Evolutionary conservation across 2,888 invertebrate species (phyloP).

Genomic region (Lycia hirtaria): DNA sequence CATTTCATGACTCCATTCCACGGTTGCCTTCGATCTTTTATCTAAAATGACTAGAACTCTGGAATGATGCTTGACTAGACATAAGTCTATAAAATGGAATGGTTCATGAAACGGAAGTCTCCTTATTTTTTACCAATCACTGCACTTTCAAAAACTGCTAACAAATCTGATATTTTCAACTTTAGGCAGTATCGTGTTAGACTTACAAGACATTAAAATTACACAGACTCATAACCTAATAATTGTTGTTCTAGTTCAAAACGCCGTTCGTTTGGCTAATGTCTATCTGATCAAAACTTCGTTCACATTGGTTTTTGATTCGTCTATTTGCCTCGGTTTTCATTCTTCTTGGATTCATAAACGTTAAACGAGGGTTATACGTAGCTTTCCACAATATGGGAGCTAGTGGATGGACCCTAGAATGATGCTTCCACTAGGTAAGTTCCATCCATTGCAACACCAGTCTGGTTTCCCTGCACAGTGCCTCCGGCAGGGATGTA

Average conservation of each 20-base stretch:
- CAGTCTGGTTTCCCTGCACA: conserved; percentile 92
- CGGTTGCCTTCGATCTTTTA: conserved; percentile 14
- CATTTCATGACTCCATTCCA: conserved; percentile 37
- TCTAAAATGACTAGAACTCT: conserved; percentile 37
- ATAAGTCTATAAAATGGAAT: conserved; percentile 28
- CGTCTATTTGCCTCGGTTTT: conserved; percentile 25
- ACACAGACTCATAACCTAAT: conserved; percentile 70
- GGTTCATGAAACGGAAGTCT: conserved; percentile 35
- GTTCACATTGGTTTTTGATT: conserved; percentile 38
- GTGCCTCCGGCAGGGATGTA: conserved; percentile 94
- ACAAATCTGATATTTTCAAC: conserved; percentile 67
- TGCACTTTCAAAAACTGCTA: conserved; percentile 51
- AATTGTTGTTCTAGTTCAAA: conserved; percentile 64
- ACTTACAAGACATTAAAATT: conserved; percentile 67
- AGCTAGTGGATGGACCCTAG: conserved; percentile 81
- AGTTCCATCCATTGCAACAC: conserved; percentile 93
- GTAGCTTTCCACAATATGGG: conserved; percentile 71
- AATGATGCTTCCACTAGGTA: conserved; percentile 94
- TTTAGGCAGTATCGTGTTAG: conserved; percentile 81
- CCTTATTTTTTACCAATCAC: conserved; percentile 12
- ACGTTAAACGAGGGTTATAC: conserved; percentile 57
- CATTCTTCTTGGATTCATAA: conserved; percentile 39
- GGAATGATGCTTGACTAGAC: conserved; percentile 39
- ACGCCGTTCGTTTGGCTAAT: conserved; percentile 40
- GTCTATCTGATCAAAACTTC: conserved; percentile 39